Evolutionary conservation across 2,888 invertebrate species (phyloP).

Genomic region (Hypercompe scribonia): DNA sequence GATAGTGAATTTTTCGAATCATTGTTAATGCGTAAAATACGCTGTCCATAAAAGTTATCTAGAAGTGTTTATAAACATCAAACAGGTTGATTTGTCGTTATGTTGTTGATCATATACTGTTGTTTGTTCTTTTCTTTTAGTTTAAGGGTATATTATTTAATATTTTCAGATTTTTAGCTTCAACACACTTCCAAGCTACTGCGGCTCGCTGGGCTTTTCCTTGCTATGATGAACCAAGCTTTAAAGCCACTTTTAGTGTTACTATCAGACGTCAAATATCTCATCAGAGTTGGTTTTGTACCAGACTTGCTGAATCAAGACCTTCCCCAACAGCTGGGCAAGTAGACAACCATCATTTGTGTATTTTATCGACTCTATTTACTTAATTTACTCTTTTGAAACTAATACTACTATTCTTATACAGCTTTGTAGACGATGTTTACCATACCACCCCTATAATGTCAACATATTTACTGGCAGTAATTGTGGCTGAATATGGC

Average conservation of each 20-base stretch:
- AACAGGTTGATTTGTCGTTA: background rate
- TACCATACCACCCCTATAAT: conserved; percentile 78
- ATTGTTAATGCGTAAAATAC: background rate
- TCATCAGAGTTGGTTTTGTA: conserved; percentile 85
- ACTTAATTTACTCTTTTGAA: background rate
- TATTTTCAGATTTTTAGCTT: conserved; percentile 84
- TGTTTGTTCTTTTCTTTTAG: background rate
- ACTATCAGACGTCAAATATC: conserved; percentile 86
- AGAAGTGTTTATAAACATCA: background rate
- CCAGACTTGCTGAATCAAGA: conserved; percentile 77
- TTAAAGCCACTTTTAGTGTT: conserved; percentile 91
- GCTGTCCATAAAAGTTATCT: background rate
- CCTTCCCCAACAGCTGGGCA: conserved; percentile 45
- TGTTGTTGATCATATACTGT: background rate
- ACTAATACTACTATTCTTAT: conserved; percentile 21
- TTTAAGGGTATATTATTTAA: background rate
- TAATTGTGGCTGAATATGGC: conserved; percentile 89
- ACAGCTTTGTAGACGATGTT: conserved; percentile 68
- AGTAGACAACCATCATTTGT: conserved; percentile 41
- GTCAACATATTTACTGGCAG: conserved; percentile 90
- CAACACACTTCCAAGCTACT: conserved; percentile 90
- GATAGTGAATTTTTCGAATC: background rate
- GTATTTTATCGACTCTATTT: background rate
- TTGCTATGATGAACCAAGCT: conserved; percentile 93
- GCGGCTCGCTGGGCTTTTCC: conserved; percentile 91